Conservation (phyloP, 2,113 vertebrate species). For the Syngnathus typhle region DNA sequence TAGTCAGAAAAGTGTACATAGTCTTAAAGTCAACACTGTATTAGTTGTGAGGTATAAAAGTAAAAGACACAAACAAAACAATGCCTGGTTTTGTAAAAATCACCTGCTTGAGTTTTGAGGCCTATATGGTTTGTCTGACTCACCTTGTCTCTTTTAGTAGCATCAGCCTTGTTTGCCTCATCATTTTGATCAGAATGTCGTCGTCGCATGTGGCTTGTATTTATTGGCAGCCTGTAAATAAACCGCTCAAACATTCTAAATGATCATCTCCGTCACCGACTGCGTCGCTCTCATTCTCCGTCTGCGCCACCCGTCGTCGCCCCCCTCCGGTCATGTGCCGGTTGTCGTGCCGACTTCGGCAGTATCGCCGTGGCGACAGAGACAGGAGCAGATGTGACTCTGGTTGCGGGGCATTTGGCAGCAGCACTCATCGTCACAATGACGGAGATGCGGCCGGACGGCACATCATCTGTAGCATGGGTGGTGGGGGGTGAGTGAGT, state of each 20-base stretch:
- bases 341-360: conserved; percentile 65
- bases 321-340: conserved; percentile 61
- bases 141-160: not conserved
- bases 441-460: conserved; percentile 66
- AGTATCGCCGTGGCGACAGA: conserved; percentile 63
- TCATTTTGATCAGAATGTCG: not conserved
- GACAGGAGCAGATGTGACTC: conserved; percentile 73
- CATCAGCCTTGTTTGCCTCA: not conserved
- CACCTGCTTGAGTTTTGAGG: not conserved
- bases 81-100: not conserved
- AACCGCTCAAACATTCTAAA: conserved; percentile 19
- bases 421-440: conserved; percentile 69
- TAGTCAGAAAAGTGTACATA: too few relatives aligned
- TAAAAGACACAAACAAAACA: not conserved
- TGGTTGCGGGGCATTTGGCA: conserved; percentile 73
- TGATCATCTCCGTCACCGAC: conserved; percentile 34
- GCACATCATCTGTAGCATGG: conserved; percentile 68
- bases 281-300: conserved; percentile 32
- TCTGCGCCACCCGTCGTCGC: conserved; percentile 56
- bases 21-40: too few relatives aligned
- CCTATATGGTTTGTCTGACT: not conserved
- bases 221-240: not conserved
- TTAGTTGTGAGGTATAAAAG: not conserved
- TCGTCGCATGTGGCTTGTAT: not conserved
- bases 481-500: conserved; percentile 18